Base-by-base conservation (phyloP, 2,888 invertebrate genomes). In the Ferdinandea cuprea region DNA sequence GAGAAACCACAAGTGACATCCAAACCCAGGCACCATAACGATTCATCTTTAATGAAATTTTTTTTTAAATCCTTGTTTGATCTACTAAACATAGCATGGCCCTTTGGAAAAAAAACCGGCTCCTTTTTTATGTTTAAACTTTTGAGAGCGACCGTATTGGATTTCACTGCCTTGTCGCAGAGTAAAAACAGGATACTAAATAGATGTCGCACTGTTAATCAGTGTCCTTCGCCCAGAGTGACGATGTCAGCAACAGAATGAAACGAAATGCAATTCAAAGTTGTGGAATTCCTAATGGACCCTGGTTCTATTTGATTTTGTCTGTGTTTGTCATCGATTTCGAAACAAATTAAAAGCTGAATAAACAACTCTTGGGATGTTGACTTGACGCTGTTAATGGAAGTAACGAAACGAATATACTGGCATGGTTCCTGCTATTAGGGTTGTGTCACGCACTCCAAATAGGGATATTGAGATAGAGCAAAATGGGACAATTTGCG, bases 51-150 rank as follows among this genome's bases (percentile, higher is more conserved):
- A 58, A 48, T 58, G 44, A 56, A 69, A 69, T 69, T 48, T 58
- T 48, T 48, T 58, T 58, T n/a, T n/a, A n/a, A 69, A 69, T 69
- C 69, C 69, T 58, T 69, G 69, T 69, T 48, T 69, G 58, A 40
- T 58, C 48, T 4, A 15, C 32, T 13, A n/a, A n/a, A n/a, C 46
- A 1, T 7, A 2, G 44, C 6, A 21, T 5, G n/a, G 44, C 3
- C 13, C 4, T 8, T n/a, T 25, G 13, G 32, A 15, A 11, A 11
- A 3, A 46, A 5, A n/a, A 42, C 15, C 42, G 9, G 30, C 11
- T 32, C 32, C 21, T 21, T 21, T 17, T 32, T 35, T 35, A 35
- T 35, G 21, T 63, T 44, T 42, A 42, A n/a, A 21, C 19, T 44
- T 58, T 40, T 44, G 9, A 6, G 25, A n/a, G 25, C 9, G 28